Evolutionary conservation across 2,888 invertebrate genomes (phyloP), one percentile per base, ranked within the genome.

Genomic region (Pherbina coryleti): DNA sequence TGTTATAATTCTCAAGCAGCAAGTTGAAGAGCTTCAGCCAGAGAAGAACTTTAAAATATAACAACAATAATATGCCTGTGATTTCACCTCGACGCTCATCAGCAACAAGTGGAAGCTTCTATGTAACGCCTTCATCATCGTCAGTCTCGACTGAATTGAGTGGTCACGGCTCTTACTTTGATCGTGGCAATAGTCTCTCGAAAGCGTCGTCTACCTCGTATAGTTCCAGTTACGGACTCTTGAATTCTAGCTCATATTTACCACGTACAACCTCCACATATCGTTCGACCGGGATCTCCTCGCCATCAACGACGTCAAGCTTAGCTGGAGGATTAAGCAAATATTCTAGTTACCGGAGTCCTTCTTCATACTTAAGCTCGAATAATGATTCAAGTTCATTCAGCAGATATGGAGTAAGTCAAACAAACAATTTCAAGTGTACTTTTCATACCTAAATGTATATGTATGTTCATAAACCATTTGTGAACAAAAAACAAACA

Each of bases 331-430:
- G 88, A 55, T 83, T 87, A 72, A 82, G 85, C 37, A 82, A 81
- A 66, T 82, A 84, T 72, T 83, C 84, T 53, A 86, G 87, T 75
- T 89, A 88, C 84, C 89, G 89, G 74, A 85, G 83, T 78, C 86
- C 84, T 80, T 84, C 86, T 66, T 84, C 88, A 80, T 86, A 86
- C 80, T 83, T 86, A 79, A 85, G 81, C 81, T 77, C 85, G 72
- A 87, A 82, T 81, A 86, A 89, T 89, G 89, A 89, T 88, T 83
- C 89, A 88, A 84, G 86, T 86, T 81, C 88, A 82, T 84, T 85
- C 84, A 85, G 86, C 87, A 88, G 89, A 89, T 89, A 87, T 88
- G 89, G 90, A 89, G 89, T 90, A 85, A 90, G 90, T 90, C 86
- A 44, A 78, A 77, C 75, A 11, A 25, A 34, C 5, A 34, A 37